Conservation (phyloP, 2,113 vertebrate species). For the Nansenia antarctica region DNA sequence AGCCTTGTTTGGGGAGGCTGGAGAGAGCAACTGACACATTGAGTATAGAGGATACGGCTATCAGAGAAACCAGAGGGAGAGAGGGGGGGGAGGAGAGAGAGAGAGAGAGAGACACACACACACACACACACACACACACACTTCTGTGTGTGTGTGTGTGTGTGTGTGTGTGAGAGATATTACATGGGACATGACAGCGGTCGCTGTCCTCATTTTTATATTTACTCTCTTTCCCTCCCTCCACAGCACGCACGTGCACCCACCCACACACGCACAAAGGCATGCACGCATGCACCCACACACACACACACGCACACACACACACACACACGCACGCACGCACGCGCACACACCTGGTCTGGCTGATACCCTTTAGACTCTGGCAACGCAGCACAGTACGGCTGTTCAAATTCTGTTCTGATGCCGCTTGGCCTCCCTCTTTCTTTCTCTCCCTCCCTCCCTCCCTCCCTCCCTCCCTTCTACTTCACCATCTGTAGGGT, state of each 20-base stretch:
- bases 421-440: constrained; percentile 1
- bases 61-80: constrained; percentile 29
- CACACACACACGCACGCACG: not conserved
- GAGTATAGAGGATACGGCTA: constrained; percentile 9
- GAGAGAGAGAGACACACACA: not conserved
- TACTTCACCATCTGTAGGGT: not conserved
- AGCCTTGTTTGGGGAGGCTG: constrained; percentile 25
- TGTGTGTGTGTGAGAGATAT: too few relatives aligned
- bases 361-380: constrained; percentile 16
- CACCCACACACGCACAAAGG: too few relatives aligned
- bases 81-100: constrained; percentile 2
- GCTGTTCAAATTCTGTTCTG: constrained; percentile 13
- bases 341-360: constrained; percentile 8
- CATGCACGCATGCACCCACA: too few relatives aligned
- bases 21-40: not conserved
- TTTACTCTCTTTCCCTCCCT: too few relatives aligned
- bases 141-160: too few relatives aligned
- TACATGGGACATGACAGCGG: too few relatives aligned
- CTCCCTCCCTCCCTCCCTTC: not conserved
- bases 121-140: too few relatives aligned
- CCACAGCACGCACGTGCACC: too few relatives aligned
- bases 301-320: not conserved
- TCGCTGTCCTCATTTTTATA: too few relatives aligned
- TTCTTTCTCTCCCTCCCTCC: not conserved
- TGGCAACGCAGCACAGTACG: not conserved